Base-by-base conservation (phyloP, 2,888 invertebrate genomes). In the Papilio gigon region DNA sequence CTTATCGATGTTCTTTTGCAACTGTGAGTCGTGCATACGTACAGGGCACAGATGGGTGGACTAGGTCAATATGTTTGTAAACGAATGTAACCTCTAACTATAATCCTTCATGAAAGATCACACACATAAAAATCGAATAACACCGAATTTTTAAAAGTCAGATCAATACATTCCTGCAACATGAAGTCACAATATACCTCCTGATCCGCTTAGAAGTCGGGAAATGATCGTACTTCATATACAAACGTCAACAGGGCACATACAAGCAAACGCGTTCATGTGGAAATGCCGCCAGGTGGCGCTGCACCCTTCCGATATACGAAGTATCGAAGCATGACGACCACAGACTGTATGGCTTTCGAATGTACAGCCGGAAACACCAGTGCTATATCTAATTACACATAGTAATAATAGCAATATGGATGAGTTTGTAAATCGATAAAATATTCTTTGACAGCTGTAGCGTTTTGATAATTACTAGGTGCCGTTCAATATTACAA, bases 291-390 rank as follows among this genome's bases (percentile, higher is more conserved):
- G 73, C 77, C 82, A 79, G 78, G 77, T 80, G 78, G 73, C 71
- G 70, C 62, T 58, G 50, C 64, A 68, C 73, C 74, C 80, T 80
- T 74, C 76, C 76, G 75, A 79, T 82, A 83, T 75, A 71, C 75
- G 72, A 71, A 69, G 76, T 74, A 85, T 73, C 83, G 80, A 74
- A 83, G 83, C 87, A 80, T 87, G 80, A 82, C 84, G 70, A 76
- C 78, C 75, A 68, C 78, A 72, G 74, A 74, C 70, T 66, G 78
- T 84, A 86, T 81, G 86, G 87, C 85, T 87, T 88, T 83, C 81
- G 78, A 81, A 76, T 76, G 77, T 78, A 80, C 77, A 74, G 75
- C 71, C 72, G 71, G 72, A 73, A 75, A 75, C 76, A 77, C 75
- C 74, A 67, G 70, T 69, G 69, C 70, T 73, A 71, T 76, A 76